Evolutionary conservation across 1,140 invertebrate species (phyloP).

Genomic region (Belonocnema kinseyi): DNA sequence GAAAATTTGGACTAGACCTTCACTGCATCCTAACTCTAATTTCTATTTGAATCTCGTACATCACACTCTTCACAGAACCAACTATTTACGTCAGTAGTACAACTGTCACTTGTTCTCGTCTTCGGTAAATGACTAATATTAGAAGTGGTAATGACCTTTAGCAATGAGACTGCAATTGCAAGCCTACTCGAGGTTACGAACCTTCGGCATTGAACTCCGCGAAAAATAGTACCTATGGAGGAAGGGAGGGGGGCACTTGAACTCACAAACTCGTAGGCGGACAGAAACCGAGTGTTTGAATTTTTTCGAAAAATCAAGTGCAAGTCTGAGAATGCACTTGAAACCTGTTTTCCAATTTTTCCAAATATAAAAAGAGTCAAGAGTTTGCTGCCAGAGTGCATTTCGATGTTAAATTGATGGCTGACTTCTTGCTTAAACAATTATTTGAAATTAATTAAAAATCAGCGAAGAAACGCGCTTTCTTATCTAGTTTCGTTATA

Average conservation of each 20-base stretch:
- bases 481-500: too few relatives aligned
- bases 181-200: slow-evolving; percentile 22
- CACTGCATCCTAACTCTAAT: neutral
- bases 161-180: slow-evolving; percentile 19
- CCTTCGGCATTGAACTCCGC: neutral
- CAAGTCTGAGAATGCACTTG: slow-evolving; percentile 46
- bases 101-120: slow-evolving; percentile 20
- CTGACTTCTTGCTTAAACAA: neutral
- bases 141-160: slow-evolving; percentile 28
- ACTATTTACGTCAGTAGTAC: neutral
- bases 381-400: neutral
- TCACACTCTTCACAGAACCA: neutral
- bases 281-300: slow-evolving; percentile 35
- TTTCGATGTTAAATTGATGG: neutral
- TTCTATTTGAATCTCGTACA: neutral
- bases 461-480: neutral
- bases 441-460: neutral
- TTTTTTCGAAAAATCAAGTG: slow-evolving; percentile 45
- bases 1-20: too few relatives aligned
- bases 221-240: too few relatives aligned
- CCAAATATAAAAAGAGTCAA: neutral
- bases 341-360: slow-evolving; percentile 15
- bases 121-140: slow-evolving; percentile 24
- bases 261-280: slow-evolving; percentile 39
- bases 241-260: slow-evolving; percentile 36